These are phyloP conservation scores for Nothura maculosa DNA, from an alignment of 2,797 vertebrate genomes.

Conservation along the genomic window DNA sequence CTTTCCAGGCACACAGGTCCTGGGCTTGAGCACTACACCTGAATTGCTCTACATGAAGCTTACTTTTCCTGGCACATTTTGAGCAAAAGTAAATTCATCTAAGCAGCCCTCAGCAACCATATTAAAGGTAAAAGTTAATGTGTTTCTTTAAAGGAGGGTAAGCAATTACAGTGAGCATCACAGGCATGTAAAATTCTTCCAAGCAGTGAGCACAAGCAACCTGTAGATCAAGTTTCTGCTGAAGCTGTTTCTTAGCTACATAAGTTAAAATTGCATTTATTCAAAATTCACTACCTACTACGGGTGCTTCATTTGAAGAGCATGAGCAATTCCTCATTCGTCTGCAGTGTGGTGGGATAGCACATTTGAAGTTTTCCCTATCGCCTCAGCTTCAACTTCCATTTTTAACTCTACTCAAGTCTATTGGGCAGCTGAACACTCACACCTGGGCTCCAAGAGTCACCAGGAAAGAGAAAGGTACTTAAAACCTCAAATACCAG, in stretches of 20 bases:
- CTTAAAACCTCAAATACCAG: constrained; percentile 30
- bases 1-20: constrained; percentile 48
- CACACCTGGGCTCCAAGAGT: not conserved
- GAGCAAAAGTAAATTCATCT: not conserved
- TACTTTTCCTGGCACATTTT: not conserved
- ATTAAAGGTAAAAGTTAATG: not conserved
- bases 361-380: not conserved
- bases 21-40: not conserved
- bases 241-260: not conserved
- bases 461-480: not conserved
- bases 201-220: constrained; percentile 26
- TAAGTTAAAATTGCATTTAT: not conserved
- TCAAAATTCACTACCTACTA: not conserved
- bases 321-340: not conserved
- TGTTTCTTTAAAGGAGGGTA: not conserved
- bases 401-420: not conserved
- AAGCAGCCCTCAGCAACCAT: not conserved
- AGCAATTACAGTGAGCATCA: not conserved
- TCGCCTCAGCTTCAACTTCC: constrained; percentile 8
- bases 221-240: not conserved
- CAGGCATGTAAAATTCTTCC: constrained; percentile 1
- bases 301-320: not conserved
- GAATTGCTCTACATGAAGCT: not conserved
- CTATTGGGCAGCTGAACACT: not conserved
- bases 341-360: not conserved